Evolutionary conservation across 2,888 invertebrate genomes (phyloP).

Genomic region (Lasioglossum marginatum): DNA sequence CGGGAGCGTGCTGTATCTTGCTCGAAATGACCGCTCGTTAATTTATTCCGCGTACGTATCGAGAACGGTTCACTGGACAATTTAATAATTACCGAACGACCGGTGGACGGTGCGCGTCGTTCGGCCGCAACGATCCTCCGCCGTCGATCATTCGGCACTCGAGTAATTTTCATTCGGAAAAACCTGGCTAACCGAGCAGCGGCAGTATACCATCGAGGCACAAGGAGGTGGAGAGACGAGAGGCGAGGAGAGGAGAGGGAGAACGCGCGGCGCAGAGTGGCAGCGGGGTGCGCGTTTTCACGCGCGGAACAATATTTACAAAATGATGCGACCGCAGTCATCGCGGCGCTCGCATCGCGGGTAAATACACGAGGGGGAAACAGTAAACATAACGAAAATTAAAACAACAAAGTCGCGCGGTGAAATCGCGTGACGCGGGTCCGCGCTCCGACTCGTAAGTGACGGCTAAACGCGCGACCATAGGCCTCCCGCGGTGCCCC

Average conservation of each 20-base stretch:
- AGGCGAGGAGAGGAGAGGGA: background rate
- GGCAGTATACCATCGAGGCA: background rate
- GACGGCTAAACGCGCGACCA: constrained; percentile 35
- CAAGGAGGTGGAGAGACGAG: background rate
- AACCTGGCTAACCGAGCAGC: constrained; percentile 38
- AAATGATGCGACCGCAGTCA: constrained; percentile 69
- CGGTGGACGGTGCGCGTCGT: constrained; percentile 59
- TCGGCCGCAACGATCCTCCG: constrained; percentile 47
- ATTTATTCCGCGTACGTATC: constrained; percentile 72
- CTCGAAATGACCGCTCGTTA: constrained; percentile 57
- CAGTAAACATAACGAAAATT: constrained; percentile 65
- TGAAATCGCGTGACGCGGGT: constrained; percentile 53
- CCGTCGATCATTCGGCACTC: constrained; percentile 47
- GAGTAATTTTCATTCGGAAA: constrained; percentile 64
- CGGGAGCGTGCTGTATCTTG: constrained; percentile 34
- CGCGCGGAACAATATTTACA: constrained; percentile 70
- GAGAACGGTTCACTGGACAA: constrained; percentile 70
- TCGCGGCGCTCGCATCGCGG: constrained; percentile 57
- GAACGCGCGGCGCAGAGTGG: constrained; percentile 16
- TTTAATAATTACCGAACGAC: constrained; percentile 77
- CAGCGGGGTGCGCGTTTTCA: constrained; percentile 57
- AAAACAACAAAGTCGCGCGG: constrained; percentile 65
- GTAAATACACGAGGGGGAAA: constrained; percentile 61
- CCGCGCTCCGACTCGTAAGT: background rate
- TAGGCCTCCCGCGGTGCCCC: background rate